Conservation (phyloP, 2,113 vertebrate genomes). For the Lepus timidus region DNA sequence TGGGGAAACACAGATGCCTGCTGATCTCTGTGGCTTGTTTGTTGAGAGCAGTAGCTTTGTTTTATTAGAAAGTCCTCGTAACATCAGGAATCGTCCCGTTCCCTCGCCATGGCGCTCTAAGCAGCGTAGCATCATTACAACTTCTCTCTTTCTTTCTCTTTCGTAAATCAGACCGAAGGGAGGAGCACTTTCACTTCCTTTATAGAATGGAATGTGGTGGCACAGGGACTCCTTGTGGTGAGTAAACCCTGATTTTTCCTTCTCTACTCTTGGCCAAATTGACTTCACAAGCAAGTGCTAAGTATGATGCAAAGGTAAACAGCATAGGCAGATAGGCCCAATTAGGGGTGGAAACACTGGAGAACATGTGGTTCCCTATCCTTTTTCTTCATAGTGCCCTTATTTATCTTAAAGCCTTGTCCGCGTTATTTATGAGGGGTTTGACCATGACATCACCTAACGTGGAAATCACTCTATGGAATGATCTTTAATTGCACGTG, state of each 20-base stretch:
- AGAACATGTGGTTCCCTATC: not conserved
- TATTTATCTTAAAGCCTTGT: not conserved
- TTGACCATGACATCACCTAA: not conserved
- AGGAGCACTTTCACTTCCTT: slow-evolving; percentile 91
- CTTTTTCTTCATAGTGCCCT: not conserved
- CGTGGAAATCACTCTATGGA: not conserved
- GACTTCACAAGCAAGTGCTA: slow-evolving; percentile 55
- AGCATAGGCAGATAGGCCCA: slow-evolving; percentile 8
- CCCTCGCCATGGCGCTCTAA: slow-evolving; percentile 78
- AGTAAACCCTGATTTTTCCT: slow-evolving; percentile 89
- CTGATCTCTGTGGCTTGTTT: not conserved
- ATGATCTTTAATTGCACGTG: not conserved
- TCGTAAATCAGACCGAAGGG: slow-evolving; percentile 90
- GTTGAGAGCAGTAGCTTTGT: slow-evolving; percentile 35
- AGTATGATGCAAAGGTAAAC: slow-evolving; percentile 13
- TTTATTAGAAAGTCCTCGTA: not conserved
- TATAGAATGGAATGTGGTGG: slow-evolving; percentile 91
- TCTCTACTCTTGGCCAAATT: slow-evolving; percentile 80
- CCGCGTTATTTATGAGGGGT: not conserved
- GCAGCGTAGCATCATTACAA: slow-evolving; percentile 88
- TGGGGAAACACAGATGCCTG: not conserved
- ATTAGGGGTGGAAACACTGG: not conserved
- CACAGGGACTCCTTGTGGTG: slow-evolving; percentile 90
- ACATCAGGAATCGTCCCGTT: slow-evolving; percentile 65
- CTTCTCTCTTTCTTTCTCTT: slow-evolving; percentile 90